phyloP scores from a whole-genome alignment of 2,888 invertebrate species.

The Diarsia mendica region DNA sequence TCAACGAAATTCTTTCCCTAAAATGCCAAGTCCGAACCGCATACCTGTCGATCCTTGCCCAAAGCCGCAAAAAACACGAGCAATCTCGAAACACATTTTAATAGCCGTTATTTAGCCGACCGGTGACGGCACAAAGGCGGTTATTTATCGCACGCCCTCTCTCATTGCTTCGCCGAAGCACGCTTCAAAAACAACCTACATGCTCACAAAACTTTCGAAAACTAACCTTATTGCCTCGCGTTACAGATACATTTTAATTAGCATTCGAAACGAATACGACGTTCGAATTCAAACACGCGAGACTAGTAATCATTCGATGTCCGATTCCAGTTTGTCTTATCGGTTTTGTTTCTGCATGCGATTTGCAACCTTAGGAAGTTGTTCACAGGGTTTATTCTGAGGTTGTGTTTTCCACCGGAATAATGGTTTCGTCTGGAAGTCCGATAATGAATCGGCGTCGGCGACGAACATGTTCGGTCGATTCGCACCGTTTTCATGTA shows the following conservation, averaged over 20 bases:
- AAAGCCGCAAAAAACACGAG: constrained; percentile 82
- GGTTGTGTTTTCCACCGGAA: constrained; percentile 61
- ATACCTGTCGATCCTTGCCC: constrained; percentile 74
- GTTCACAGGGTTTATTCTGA: constrained; percentile 50
- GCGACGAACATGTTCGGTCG: constrained; percentile 84
- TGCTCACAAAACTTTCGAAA: constrained; percentile 68
- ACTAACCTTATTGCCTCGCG: constrained; percentile 72
- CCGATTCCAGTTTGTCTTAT: constrained; percentile 86
- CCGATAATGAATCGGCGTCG: constrained; percentile 88
- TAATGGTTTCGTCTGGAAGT: constrained; percentile 84
- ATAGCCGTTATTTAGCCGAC: constrained; percentile 88
- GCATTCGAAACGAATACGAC: constrained; percentile 76
- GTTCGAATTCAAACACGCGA: constrained; percentile 81
- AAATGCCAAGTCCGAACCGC: constrained; percentile 72
- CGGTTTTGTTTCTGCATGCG: constrained; percentile 62
- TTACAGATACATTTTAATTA: constrained; percentile 79
- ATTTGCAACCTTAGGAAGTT: constrained; percentile 68
- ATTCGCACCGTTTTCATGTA: constrained; percentile 79
- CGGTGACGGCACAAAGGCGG: constrained; percentile 90
- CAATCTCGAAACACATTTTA: constrained; percentile 89
- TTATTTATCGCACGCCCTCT: constrained; percentile 90
- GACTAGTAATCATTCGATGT: constrained; percentile 89
- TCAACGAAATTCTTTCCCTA: constrained; percentile 53
- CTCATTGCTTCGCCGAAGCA: constrained; percentile 87
- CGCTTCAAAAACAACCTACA: constrained; percentile 84